Evolutionary conservation across 1,140 invertebrate species (phyloP).

Genomic region (Trichoplusia ni): DNA sequence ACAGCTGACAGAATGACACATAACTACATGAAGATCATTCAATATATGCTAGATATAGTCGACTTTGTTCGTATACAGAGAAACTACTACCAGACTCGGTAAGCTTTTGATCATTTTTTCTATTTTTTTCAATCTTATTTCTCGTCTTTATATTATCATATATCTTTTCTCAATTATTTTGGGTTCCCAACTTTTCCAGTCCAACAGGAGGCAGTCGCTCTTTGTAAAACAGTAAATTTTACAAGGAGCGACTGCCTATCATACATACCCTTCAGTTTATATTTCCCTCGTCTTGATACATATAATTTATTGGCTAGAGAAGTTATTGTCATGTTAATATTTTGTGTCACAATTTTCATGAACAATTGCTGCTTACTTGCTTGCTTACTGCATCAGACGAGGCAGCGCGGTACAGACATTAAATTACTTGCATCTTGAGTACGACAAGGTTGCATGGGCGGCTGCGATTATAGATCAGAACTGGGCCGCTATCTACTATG

Average conservation of each 20-base stretch:
- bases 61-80: constrained; percentile 66
- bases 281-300: too few species aligned
- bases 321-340: too few species aligned
- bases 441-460: constrained; percentile 66
- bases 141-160: too few species aligned
- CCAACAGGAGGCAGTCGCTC: too few species aligned
- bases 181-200: too few species aligned
- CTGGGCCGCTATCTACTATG: constrained; percentile 70
- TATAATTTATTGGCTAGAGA: too few species aligned
- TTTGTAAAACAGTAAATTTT: too few species aligned
- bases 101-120: constrained; percentile 34
- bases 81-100: constrained; percentile 52
- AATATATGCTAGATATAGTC: constrained; percentile 61
- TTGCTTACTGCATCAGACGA: constrained; percentile 20
- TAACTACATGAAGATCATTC: constrained; percentile 62
- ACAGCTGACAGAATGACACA: constrained; percentile 39
- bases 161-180: too few species aligned
- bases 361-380: too few species aligned
- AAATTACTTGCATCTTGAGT: constrained; percentile 64
- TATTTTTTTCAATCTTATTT: neutral
- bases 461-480: constrained; percentile 62
- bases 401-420: constrained; percentile 34
- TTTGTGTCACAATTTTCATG: too few species aligned
- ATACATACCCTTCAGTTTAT: too few species aligned
- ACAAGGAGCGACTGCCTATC: too few species aligned